Conservation (phyloP, 1,140 invertebrate species). For the Propsilocerus akamusi region DNA sequence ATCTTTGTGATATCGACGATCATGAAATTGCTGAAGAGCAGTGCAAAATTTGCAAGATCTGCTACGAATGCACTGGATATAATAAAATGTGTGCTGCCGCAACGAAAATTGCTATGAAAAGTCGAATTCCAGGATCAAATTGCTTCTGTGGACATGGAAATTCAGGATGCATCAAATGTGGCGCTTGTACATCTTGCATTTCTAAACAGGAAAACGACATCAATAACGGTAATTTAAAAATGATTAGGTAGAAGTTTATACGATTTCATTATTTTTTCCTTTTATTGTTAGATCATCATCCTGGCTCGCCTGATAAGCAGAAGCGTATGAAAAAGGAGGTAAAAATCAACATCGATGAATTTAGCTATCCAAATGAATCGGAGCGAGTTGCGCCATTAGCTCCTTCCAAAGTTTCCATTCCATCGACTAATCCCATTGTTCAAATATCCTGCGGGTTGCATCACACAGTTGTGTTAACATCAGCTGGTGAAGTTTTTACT, state of each 20-base stretch:
- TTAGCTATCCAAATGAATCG: not conserved
- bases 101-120: slow-evolving; percentile 36
- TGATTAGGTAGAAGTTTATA: not conserved
- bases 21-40: slow-evolving; percentile 21
- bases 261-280: not conserved
- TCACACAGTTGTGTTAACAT: slow-evolving; percentile 50
- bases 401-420: slow-evolving; percentile 52
- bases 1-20: slow-evolving; percentile 22
- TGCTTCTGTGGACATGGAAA: slow-evolving; percentile 94
- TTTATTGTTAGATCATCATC: not conserved
- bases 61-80: slow-evolving; percentile 88
- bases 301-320: not conserved
- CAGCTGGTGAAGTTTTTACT: slow-evolving; percentile 54
- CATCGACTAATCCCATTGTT: slow-evolving; percentile 46
- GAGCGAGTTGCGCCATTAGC: slow-evolving; percentile 43
- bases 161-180: slow-evolving; percentile 81
- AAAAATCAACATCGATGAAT: not conserved
- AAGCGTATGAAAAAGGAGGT: slow-evolving; percentile 20
- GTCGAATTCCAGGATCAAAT: slow-evolving; percentile 71
- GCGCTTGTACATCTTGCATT: slow-evolving; percentile 68
- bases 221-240: slow-evolving; percentile 14
- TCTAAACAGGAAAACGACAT: slow-evolving; percentile 18
- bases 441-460: slow-evolving; percentile 81
- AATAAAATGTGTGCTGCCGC: slow-evolving; percentile 67
- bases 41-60: slow-evolving; percentile 57